Conservation (phyloP, 2,888 invertebrate genomes). For the Eumerus sabulonum region DNA sequence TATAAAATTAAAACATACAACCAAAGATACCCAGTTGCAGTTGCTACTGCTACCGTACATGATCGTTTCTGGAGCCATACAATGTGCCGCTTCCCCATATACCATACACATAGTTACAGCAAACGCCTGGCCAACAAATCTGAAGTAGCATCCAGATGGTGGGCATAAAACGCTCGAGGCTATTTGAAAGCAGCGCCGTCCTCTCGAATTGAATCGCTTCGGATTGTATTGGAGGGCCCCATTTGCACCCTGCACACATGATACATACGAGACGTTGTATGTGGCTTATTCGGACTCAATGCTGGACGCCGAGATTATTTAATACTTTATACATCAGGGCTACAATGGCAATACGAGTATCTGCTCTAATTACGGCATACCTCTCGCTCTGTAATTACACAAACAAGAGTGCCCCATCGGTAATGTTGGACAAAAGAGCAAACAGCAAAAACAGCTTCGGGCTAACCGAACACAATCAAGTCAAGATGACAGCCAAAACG, state of each 20-base stretch:
- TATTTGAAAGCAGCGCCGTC: no score
- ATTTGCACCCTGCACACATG: slow-evolving; percentile 7
- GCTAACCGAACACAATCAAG: slow-evolving; percentile 35
- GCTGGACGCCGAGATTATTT: slow-evolving; percentile 56
- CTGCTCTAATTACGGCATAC: slow-evolving; percentile 55
- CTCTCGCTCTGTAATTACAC: slow-evolving; percentile 54
- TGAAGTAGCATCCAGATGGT: no score
- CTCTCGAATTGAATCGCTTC: slow-evolving; percentile 10
- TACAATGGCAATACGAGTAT: slow-evolving; percentile 37
- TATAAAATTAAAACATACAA: slow-evolving; percentile 72
- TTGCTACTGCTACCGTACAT: slow-evolving; percentile 69
- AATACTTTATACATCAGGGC: slow-evolving; percentile 28
- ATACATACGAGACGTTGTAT: slow-evolving; percentile 20
- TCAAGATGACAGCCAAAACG: slow-evolving; percentile 63
- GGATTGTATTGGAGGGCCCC: slow-evolving; percentile 32
- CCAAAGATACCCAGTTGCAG: slow-evolving; percentile 66
- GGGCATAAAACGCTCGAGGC: no score
- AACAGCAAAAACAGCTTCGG: slow-evolving; percentile 36
- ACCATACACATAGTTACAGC: slow-evolving; percentile 15
- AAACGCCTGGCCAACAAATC: no score
- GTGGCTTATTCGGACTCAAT: slow-evolving; percentile 56
- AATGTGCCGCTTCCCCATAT: slow-evolving; percentile 38
- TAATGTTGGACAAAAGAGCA: slow-evolving; percentile 42
- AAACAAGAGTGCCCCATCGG: slow-evolving; percentile 29
- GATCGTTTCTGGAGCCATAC: slow-evolving; percentile 46